Evolutionary conservation across 2,888 invertebrate species (phyloP).

Genomic region (Pomacea canaliculata): DNA sequence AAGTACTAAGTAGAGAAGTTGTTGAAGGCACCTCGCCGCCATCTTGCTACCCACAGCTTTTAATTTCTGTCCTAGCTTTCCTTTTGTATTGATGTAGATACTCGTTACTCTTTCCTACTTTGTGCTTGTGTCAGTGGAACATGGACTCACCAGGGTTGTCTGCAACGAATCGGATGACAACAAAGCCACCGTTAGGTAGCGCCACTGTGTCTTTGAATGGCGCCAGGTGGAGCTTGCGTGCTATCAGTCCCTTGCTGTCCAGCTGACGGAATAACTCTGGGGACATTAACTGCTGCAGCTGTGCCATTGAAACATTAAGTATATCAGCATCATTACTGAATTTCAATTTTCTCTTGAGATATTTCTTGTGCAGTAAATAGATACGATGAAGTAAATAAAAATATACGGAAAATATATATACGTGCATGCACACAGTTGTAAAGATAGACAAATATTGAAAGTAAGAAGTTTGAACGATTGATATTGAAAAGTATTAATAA

Average conservation of each 20-base stretch:
- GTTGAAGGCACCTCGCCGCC: too few relatives aligned
- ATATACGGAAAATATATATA: neutral
- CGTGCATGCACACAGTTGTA: too few relatives aligned
- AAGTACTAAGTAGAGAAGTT: too few relatives aligned
- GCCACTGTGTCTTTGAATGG: constrained; percentile 91
- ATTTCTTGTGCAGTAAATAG: neutral
- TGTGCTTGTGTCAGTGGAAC: too few relatives aligned
- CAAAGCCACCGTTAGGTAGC: constrained; percentile 91
- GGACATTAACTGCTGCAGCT: neutral
- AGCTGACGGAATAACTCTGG: constrained; percentile 58
- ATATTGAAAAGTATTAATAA: neutral
- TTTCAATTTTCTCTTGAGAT: neutral
- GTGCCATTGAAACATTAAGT: neutral
- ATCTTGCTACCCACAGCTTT: too few relatives aligned
- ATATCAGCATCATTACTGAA: neutral
- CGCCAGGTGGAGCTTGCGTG: constrained; percentile 80
- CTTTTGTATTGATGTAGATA: too few relatives aligned
- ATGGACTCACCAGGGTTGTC: constrained; percentile 81
- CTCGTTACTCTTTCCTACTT: too few relatives aligned
- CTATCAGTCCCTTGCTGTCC: constrained; percentile 78
- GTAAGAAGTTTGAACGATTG: too few relatives aligned
- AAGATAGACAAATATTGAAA: too few relatives aligned
- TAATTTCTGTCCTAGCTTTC: too few relatives aligned
- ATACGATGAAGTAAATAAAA: neutral
- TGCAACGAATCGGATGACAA: constrained; percentile 85